A percentile compares a stretch with the other conserved stretches of the same genome.
These are phyloP conservation scores for Ophraella communa DNA, from an alignment of 2,888 invertebrate species.

Conservation along the genomic window DNA sequence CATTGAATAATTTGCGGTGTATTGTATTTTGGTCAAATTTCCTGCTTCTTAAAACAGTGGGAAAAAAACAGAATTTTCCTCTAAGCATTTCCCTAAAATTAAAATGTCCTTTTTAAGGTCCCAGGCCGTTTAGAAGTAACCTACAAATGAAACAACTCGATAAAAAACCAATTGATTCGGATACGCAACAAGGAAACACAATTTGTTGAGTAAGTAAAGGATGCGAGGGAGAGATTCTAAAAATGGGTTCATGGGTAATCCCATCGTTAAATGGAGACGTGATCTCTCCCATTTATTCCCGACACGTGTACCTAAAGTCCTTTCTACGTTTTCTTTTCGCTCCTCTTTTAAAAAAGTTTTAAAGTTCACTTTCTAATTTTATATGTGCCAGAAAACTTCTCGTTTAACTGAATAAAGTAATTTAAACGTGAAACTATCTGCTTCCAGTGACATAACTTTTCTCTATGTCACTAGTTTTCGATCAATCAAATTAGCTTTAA, in stretches of 20 bases:
- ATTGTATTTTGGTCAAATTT: too few relatives aligned
- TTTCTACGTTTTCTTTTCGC: conserved; percentile 29
- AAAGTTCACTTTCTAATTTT: conserved; percentile 48
- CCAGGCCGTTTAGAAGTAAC: neutral
- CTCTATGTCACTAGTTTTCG: too few relatives aligned
- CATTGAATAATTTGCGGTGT: too few relatives aligned
- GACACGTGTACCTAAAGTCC: conserved; percentile 48
- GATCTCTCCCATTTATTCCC: conserved; percentile 55
- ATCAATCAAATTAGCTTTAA: too few relatives aligned
- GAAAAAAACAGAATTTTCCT: too few relatives aligned
- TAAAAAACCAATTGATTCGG: conserved; percentile 54
- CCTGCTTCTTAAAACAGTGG: too few relatives aligned
- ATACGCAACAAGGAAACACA: conserved; percentile 59
- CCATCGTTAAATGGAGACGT: conserved; percentile 59
- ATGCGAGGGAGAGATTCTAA: conserved; percentile 48
- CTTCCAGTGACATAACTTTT: too few relatives aligned
- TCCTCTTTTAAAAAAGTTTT: conserved; percentile 29
- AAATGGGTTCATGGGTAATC: conserved; percentile 54
- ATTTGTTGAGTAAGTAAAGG: conserved; percentile 57
- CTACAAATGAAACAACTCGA: conserved; percentile 22
- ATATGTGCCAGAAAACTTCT: neutral
- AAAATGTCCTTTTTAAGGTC: too few relatives aligned
- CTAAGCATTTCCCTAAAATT: too few relatives aligned
- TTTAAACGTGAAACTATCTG: neutral
- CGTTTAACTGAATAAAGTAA: neutral